Evolutionary conservation across 2,888 invertebrate species (phyloP), one percentile per base, ranked within the genome.

Genomic region (Drosophila austrosaltans): DNA sequence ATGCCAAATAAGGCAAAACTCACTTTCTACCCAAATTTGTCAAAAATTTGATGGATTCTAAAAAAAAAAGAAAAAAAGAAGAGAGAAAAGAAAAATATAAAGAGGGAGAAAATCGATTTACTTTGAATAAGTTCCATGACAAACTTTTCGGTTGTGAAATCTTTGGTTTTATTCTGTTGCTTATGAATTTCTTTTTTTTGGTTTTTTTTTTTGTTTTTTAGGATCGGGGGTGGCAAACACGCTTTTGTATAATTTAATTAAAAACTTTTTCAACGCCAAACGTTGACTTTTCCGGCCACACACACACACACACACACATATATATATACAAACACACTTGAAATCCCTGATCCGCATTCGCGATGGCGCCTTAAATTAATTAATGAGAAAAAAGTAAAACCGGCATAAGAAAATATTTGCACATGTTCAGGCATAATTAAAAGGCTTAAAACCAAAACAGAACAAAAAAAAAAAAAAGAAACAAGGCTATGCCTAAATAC

Each of bases 361-460:
- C 60, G 53, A 56, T 61, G 66, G 61, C 57, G 72, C 71, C 81
- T 75, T 75, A 81, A 82, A 80, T 88, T 87, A 83, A 83, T 83
- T 88, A 83, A 82, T 86, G 83, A 63, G 36, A 8, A 25, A 65
- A 78, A 70, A 76, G 76, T 70, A 69, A 59, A 79, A 75, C 82
- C 77, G 80, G 81, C 81, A 79, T 69, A 79, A 88, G 73, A 75
- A 87, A 89, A 84, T 81, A 89, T 87, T 89, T 84, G 79, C 69
- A 80, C 84, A 78, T 85, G 84, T 81, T 89, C 63, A 56, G 74
- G 84, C 89, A 89, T 85, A 85, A 84, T 84, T 87, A 84, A 81
- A 85, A 78, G 84, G 79, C 77, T 62, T 69, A 12, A 28, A 53
- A 53, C 53, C 36, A 30, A 62, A 72, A 73, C 40, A 28, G 66